Base-by-base conservation (phyloP, 1,140 invertebrate genomes). In the Gonatopus flavifemur region DNA sequence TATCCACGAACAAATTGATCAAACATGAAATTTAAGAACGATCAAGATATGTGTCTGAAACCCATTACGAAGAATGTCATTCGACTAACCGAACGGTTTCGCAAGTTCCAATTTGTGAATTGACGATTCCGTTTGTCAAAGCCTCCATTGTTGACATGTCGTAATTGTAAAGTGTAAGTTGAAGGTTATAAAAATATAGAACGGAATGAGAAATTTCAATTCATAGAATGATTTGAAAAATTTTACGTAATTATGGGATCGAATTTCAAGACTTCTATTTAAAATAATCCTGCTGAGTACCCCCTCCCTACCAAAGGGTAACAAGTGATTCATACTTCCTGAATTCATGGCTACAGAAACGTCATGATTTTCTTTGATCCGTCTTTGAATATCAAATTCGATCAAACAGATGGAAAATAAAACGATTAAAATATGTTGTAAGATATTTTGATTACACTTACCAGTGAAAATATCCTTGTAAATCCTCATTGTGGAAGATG, bases 391-490 rank as follows among this genome's bases (percentile, higher is more conserved):
- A 2, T 38, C 12, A 3, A n/a, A 1, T 5, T 15, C 9, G 2
- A 37, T 1, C 20, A 41, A 12, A 36, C 10, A 28, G 32, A 52
- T 40, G 8, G 59, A 64, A 73, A 74, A 71, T 72, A 74, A n/a
- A 49, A 49, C 4, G 25, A 19, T 3, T 43, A 0, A 19, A 5
- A 2, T 2, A 0, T 49, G 20, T 20, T 10, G 15, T 10, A 49
- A 8, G 21, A 21, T 18, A 24, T 44, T 21, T 2, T 42, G 4
- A 18, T 20, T 55, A 16, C 47, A 76, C 73, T 84, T 84, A 94
- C 92, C 91, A 53, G 89, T 92, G 76, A 96, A 88, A 81, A 93
- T 85, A 83, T 96, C 93, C 82, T 96, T 96, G 84, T 87, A 96
- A 79, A 97, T 93, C 76, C 83, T 94, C 94, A 97, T 96, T 81